Base-by-base conservation (phyloP, 2,113 vertebrate genomes). In the Spilogale gracilis region DNA sequence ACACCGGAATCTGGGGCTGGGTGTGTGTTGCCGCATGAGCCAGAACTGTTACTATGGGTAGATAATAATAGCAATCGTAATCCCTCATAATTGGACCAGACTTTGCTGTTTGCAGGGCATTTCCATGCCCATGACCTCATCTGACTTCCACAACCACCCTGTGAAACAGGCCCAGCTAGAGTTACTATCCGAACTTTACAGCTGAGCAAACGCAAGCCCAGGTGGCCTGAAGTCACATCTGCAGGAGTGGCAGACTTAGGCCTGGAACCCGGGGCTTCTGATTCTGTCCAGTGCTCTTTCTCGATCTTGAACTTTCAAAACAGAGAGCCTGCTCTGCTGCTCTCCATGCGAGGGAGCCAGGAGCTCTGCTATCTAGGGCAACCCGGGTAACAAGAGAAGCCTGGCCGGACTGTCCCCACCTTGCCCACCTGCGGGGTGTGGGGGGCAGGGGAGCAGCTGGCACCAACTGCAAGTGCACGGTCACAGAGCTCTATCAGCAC, bases 71-170 rank as follows among this genome's bases (percentile, higher is more conserved):
- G 98, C 94, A 96, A 17, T 87, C 63, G 14, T 97, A 96, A 98
- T 98, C 97, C 97, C 95, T 98, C 94, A 58, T 95, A 98, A 98
- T 96, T 98, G 97, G 96, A 96, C 97, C 97, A 94, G 97, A 96
- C 97, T 97, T 91, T 96, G 97, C 97, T 98, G 95, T 97, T 96
- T 97, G 92, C 97, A 97, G 95, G 97, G 95, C 92, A 95, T 95
- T 98, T 98, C 97, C 84, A 95, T 76, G 92, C 91, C 96, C 20
- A 27, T 97, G 97, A 98, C 97, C 97, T 98, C 97, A 98, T 94
- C 92, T 98, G 98, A 98, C 98, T 97, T 92, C 95, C 92, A 92
- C 96, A 87, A 58, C 69, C 50, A 2, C 97, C 95, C 97, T 63
- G 89, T 61, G 52, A 95, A 86, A 88, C 94, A 95, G 83, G 94